A percentile compares a stretch with the other conserved stretches of the same genome.
phyloP scores from a whole-genome alignment of 2,113 vertebrate species.

The Pseudorhombus dupliciocellatus region DNA sequence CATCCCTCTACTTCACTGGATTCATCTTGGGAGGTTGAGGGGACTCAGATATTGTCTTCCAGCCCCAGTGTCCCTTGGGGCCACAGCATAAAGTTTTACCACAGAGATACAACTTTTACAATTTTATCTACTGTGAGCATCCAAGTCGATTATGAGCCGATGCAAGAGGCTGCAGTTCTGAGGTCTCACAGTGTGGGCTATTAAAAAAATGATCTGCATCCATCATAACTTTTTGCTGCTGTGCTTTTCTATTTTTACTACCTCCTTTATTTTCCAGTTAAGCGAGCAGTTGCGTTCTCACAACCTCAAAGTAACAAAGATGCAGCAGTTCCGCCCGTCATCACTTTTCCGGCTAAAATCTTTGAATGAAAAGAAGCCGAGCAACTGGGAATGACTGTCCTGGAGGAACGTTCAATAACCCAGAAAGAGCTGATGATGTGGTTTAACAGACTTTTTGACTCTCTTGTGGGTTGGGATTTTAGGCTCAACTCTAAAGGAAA shows the following conservation, averaged over 20 bases:
- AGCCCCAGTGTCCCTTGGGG: no score
- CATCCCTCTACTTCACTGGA: conserved; percentile 9
- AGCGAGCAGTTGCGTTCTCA: neutral
- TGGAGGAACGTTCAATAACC: neutral
- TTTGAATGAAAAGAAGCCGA: neutral
- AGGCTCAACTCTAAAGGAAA: neutral
- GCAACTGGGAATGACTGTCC: neutral
- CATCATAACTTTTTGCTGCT: neutral
- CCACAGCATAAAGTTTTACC: no score
- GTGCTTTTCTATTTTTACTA: neutral
- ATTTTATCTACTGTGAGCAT: conserved; percentile 11
- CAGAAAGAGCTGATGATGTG: neutral
- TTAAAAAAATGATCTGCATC: neutral
- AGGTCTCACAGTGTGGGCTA: neutral
- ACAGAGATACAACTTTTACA: neutral
- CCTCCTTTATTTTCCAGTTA: neutral
- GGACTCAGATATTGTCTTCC: neutral
- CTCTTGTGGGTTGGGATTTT: no score
- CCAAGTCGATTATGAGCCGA: neutral
- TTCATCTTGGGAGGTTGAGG: conserved; percentile 5
- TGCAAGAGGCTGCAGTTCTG: neutral
- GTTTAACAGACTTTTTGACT: neutral
- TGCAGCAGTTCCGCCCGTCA: neutral
- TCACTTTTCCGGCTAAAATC: neutral
- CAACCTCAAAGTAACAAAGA: neutral